Evolutionary conservation across 1,140 invertebrate genomes (phyloP), one percentile per base, ranked within the genome.

Genomic region (Orchesella cincta): DNA sequence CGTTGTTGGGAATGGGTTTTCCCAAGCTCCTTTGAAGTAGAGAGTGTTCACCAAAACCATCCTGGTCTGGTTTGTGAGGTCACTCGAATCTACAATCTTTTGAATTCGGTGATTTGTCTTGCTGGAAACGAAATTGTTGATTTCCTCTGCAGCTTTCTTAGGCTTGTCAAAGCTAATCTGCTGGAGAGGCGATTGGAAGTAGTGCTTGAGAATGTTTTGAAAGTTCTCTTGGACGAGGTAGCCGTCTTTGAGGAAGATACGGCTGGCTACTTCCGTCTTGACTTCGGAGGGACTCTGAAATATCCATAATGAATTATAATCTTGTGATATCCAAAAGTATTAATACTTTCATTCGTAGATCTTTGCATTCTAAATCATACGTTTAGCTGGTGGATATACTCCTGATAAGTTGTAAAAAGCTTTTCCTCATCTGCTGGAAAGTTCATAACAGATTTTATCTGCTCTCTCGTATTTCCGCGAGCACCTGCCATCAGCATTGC

Each of bases 21-120:
- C 86, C 93, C 93, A 94, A 0, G 88, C 84, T 0, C 92, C 92
- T 83, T 93, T 91, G 85, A 95, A 95, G 85, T 91, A 94, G 31
- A 96, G 85, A 0, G 92, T 91, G 83, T 93, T 95, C 18, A 92
- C 86, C n/a, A 94, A 84, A 28, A 94, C 67, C 83, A 94, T 23
- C 1, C 78, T 70, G 20, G 83, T 83, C 16, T 75, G 46, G 20
- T 46, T n/a, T 20, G 77, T 71, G 26, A 83, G 72, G 39, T 78
- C 78, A 35, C 88, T 84, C 39, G 85, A 16, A 14, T 86, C 80
- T 36, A 94, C 85, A 20, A 94, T 84, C 83, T 93, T 85, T 79
- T 89, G 89, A 76, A 94, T 93, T 84, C 90, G 91, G 64, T 91
- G 85, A 77, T 91, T 88, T 0, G 93, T 95, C 83, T 91, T 88